Base-by-base conservation (phyloP, 2,113 vertebrate genomes). In the Apistogramma diplotaenia region DNA sequence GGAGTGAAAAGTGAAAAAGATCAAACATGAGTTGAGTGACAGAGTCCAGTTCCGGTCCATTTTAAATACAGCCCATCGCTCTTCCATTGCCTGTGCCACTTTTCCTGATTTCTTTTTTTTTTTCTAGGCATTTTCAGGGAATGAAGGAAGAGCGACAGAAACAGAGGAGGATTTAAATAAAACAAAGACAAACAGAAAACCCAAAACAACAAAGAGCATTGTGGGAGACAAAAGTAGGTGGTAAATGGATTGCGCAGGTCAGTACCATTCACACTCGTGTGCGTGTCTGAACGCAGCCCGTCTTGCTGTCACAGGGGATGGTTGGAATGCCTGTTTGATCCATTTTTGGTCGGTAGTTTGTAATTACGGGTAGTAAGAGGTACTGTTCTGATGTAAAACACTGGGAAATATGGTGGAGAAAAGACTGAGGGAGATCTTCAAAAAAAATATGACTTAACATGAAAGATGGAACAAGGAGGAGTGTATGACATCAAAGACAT, bases 341-440 rank as follows among this genome's bases (percentile, higher is more conserved):
- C 60, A 31, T 88, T 92, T 91, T 92, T 92, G 87, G 90, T 90
- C 43, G 82, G 71, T 79, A 85, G 76, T 90, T 90, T 84, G 56
- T 81, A 84, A 82, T 86, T 74, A 85, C 21, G 65, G 74, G 60
- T 86, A 87, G 84, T 87, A 87, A 87, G 82, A 89, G 54, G 87
- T 83, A 46, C 85, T 85, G 91, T 83, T 90, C 78, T 61, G 54
- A 85, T 76, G 78, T 79, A 83, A 71, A 83, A 83, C 54, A 86
- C 65, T 72, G 60, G 67, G 55, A 74, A 60, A 87, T 35, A 77
- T 25, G 18, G 61, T 8, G 65, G 53, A 79, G 77, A 57, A 76
- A 76, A 84, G 70, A 82, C 37, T 74, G 51, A 81, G 35, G 27
- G 65, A 71, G 51, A 67, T 70, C 53, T 67, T 35, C 9, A 31